Evolutionary conservation across 2,797 vertebrate genomes (phyloP).

Genomic region (Xyrichtys novacula): DNA sequence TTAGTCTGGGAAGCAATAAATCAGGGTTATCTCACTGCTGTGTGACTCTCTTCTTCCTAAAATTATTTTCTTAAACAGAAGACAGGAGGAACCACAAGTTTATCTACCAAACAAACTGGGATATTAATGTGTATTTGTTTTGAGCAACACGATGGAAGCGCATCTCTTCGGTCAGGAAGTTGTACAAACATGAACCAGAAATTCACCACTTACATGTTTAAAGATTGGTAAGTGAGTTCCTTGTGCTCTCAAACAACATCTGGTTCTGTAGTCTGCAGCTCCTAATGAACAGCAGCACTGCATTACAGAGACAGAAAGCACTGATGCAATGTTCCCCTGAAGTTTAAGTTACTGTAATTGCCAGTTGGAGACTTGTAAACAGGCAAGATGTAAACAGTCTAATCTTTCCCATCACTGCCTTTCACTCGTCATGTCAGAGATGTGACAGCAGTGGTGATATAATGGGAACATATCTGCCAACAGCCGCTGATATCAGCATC

Average conservation of each 20-base stretch:
- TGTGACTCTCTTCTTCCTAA: too few species aligned
- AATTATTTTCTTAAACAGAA: too few species aligned
- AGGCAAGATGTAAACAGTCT: neutral
- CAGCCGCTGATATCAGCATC: conserved; percentile 17
- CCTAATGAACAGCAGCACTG: neutral
- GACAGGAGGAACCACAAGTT: neutral
- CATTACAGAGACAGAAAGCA: neutral
- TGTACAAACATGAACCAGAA: neutral
- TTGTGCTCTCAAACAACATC: neutral
- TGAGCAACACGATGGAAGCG: too few species aligned
- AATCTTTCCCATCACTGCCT: neutral
- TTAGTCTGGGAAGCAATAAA: neutral
- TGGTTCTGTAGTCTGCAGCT: neutral
- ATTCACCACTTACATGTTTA: too few species aligned
- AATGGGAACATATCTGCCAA: conserved; percentile 14
- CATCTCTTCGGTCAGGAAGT: neutral
- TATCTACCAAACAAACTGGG: neutral
- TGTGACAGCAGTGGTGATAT: neutral
- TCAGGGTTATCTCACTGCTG: too few species aligned
- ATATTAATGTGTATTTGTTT: neutral
- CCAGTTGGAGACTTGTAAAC: neutral
- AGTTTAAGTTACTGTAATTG: neutral
- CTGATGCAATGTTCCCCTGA: neutral
- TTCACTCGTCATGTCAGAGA: neutral
- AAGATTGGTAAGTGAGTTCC: neutral